phyloP scores from a whole-genome alignment of 1,140 invertebrate species.

The Dinothrombium tinctorium region DNA sequence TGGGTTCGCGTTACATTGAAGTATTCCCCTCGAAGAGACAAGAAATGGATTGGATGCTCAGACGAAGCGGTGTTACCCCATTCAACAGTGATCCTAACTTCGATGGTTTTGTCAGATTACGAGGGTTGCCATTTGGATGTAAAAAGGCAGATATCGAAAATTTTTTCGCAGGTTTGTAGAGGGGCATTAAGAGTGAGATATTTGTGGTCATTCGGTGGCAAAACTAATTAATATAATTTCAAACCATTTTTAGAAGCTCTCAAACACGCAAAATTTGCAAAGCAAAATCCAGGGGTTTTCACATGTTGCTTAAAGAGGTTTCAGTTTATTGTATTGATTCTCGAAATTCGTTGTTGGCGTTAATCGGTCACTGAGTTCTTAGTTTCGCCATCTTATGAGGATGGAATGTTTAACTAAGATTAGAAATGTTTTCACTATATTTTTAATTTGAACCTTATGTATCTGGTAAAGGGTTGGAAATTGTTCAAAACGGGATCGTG shows the following conservation, averaged over 20 bases:
- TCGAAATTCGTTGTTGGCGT: neutral
- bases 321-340: neutral
- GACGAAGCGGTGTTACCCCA: constrained; percentile 34
- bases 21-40: constrained; percentile 51
- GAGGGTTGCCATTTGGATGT: constrained; percentile 75
- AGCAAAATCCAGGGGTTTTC: no score
- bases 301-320: neutral
- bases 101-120: constrained; percentile 26
- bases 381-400: neutral
- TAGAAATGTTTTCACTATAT: no score
- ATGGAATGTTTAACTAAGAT: no score
- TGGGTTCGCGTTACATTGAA: constrained; percentile 41
- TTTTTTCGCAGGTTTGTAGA: constrained; percentile 63
- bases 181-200: neutral
- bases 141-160: constrained; percentile 74
- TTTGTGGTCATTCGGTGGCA: neutral
- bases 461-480: constrained; percentile 58
- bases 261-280: no score
- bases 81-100: constrained; percentile 32
- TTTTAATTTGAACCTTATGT: neutral
- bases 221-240: neutral
- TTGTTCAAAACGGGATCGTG: constrained; percentile 82
- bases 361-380: neutral
- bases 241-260: no score
- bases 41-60: constrained; percentile 54